Conservation (phyloP, 2,888 invertebrate genomes). For the Tipula confusa region DNA sequence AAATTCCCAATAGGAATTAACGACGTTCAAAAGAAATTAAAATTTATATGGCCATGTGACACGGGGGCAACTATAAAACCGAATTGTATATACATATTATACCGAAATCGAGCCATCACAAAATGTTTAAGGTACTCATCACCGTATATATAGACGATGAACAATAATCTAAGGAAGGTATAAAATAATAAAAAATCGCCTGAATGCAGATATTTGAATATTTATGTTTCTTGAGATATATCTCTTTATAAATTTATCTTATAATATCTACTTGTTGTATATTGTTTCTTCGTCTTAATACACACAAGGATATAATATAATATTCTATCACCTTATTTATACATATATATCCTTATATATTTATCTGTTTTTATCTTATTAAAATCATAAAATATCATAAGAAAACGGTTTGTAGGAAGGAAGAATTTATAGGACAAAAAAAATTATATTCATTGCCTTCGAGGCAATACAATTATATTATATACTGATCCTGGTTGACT, state of each 20-base stretch:
- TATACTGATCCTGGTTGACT: background rate
- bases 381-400: background rate
- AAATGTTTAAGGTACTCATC: background rate
- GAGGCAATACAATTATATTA: background rate
- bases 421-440: background rate
- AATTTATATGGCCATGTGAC: background rate
- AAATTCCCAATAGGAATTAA: background rate
- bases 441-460: background rate
- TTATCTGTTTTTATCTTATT: conserved; percentile 7
- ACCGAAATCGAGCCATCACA: background rate
- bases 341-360: background rate
- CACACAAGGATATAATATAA: background rate
- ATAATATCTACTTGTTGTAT: background rate
- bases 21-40: background rate
- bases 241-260: background rate
- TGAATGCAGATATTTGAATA: background rate
- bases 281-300: background rate
- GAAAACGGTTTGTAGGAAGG: background rate
- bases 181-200: background rate
- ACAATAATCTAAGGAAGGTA: background rate
- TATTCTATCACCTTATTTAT: background rate
- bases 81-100: too few relatives aligned
- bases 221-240: background rate
- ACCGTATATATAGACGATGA: background rate
- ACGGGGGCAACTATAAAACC: background rate